phyloP scores from a whole-genome alignment of 2,113 vertebrate species.

The Chloebia gouldiae region DNA sequence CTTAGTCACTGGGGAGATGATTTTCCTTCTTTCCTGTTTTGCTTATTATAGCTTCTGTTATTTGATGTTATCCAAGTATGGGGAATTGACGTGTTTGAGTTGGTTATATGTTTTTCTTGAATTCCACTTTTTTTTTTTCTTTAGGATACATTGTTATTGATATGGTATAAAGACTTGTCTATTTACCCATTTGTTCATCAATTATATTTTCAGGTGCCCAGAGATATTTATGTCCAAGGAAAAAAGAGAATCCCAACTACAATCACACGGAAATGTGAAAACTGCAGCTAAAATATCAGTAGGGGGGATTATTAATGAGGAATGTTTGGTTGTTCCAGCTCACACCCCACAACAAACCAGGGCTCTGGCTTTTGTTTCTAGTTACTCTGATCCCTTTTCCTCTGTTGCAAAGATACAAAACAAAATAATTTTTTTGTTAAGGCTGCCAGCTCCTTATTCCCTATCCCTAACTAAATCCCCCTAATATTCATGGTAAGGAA shows the following conservation, averaged over 20 bases:
- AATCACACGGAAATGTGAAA: background rate
- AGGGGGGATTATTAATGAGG: background rate
- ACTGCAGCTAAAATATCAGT: background rate
- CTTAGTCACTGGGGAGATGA: background rate
- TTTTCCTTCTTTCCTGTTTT: background rate
- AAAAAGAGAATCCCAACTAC: background rate
- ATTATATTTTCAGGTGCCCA: background rate
- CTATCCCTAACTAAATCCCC: background rate
- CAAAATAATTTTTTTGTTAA: background rate
- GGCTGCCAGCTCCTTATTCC: background rate
- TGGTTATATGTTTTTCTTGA: background rate
- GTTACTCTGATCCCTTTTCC: background rate
- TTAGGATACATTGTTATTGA: background rate
- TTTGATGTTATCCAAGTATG: background rate
- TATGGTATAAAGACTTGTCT: background rate
- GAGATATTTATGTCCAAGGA: background rate
- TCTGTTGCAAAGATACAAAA: background rate
- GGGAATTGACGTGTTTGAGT: background rate
- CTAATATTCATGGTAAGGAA: conserved; percentile 13
- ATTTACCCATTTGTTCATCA: background rate
- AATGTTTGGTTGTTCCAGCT: background rate
- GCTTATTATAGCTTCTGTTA: background rate
- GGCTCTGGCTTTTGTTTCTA: background rate
- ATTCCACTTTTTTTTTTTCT: background rate
- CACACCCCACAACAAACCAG: background rate